Evolutionary conservation across 2,113 vertebrate genomes (phyloP), one percentile per base, ranked within the genome.

Genomic region (Pan paniscus): DNA sequence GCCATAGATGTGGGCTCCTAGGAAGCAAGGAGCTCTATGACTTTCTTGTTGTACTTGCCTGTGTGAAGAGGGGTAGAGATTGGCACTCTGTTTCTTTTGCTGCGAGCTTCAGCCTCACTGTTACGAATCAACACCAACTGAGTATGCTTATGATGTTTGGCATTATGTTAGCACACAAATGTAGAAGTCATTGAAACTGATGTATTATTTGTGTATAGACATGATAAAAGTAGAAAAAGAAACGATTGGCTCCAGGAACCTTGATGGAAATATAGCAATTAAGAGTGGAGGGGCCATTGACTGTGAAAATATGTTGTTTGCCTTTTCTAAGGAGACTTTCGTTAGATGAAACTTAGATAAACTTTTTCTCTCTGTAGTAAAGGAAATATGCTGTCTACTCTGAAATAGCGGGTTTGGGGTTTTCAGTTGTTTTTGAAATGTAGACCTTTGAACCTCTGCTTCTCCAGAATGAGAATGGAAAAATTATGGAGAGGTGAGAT

Each of bases 311-410:
- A 80, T 17, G 32, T 80, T 92, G 23, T 91, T 76, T 94, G 92
- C 30, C 87, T 92, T 97, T 89, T 38, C 55, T 52, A 35, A 61
- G 80, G 59, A 80, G 23, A 55, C 67, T 88, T 85, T 88, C 52
- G 2, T 32, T 50, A 72, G 61, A 18, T 72, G 94, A 92, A 95
- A 96, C n/a, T 73, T 94, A 57, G 23, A 61, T 55, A 75, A 96
- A 94, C 43, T 52, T 96, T 59, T 94, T 93, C 68, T 80, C 30
- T 90, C n/a, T 18, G 5, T 83, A 43, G 76, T 52, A 90, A 90
- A 96, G 67, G 89, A 90, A 92, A 67, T 90, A 43, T 27, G 67
- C 82, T 67, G 64, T 81, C 78, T 78, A 20, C 72, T 84, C 88
- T 90, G 25, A 92, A 95, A 61, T 70, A 94, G 70, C 70, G 5